phyloP scores from a whole-genome alignment of 1,140 invertebrate species.

The Druon quercuslanigerum region DNA sequence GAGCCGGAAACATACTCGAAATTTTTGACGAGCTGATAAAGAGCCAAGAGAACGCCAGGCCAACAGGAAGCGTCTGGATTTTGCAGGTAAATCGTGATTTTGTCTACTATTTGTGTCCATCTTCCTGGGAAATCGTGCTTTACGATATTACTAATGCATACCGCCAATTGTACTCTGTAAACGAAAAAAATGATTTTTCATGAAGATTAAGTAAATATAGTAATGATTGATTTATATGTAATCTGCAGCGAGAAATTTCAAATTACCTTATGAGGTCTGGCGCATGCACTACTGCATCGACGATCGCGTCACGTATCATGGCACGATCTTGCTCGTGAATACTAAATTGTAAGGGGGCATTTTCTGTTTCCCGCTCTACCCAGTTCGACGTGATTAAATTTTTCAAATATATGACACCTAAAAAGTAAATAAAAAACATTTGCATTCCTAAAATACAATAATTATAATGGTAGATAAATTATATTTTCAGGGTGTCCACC shows the following conservation, averaged over 20 bases:
- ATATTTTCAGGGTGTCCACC: too few relatives aligned
- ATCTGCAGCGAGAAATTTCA: constrained; percentile 17
- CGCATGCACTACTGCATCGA: constrained; percentile 95
- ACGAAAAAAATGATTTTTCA: neutral
- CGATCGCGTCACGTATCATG: constrained; percentile 93
- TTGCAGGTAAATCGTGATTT: constrained; percentile 89
- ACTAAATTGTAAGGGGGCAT: constrained; percentile 86
- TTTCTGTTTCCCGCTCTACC: constrained; percentile 89
- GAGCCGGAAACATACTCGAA: constrained; percentile 84
- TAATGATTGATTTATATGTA: neutral
- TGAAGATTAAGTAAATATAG: neutral
- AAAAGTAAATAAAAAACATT: constrained; percentile 37
- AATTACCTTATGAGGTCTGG: constrained; percentile 89
- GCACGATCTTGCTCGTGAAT: constrained; percentile 97
- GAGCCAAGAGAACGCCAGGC: constrained; percentile 92
- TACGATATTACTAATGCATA: constrained; percentile 93
- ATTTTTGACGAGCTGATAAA: constrained; percentile 97
- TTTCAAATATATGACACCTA: constrained; percentile 96
- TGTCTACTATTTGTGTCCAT: constrained; percentile 97
- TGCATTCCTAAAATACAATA: constrained; percentile 25
- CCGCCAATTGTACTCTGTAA: constrained; percentile 89
- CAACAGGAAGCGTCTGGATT: constrained; percentile 89
- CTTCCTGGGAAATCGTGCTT: constrained; percentile 96
- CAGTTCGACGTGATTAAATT: constrained; percentile 94
- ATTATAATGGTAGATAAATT: neutral